A percentile compares a stretch with the other conserved stretches of the same genome.
Evolutionary conservation across 2,113 vertebrate genomes (phyloP).

Genomic region (Brienomyrus longianalis): DNA sequence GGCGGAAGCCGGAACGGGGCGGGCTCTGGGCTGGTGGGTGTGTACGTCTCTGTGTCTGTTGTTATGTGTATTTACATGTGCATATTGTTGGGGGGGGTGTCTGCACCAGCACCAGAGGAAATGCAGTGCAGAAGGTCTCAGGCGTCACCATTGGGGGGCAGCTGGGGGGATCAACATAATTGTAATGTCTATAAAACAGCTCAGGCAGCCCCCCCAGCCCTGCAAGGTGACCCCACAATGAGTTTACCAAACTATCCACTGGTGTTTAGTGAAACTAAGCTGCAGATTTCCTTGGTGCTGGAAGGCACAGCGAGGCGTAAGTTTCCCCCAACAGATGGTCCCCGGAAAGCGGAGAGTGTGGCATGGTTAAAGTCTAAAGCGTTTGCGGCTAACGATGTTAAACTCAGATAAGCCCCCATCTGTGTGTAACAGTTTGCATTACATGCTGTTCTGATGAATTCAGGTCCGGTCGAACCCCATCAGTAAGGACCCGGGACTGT

Average conservation of each 20-base stretch:
- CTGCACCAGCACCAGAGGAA: background rate
- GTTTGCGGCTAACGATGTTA: slow-evolving; percentile 28
- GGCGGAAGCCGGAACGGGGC: background rate
- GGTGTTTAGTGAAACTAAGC: background rate
- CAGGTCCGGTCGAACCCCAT: slow-evolving; percentile 7
- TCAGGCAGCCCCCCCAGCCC: background rate
- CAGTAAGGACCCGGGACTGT: slow-evolving; percentile 19
- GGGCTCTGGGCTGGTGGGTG: background rate
- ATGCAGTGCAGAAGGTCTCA: background rate
- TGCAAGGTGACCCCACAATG: background rate
- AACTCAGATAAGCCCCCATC: slow-evolving; percentile 21
- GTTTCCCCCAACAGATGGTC: slow-evolving; percentile 29
- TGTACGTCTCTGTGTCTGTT: slow-evolving; percentile 15
- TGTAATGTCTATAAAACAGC: background rate
- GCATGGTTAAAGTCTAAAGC: slow-evolving; percentile 31
- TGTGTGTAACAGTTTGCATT: slow-evolving; percentile 29
- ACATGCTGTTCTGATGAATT: slow-evolving; percentile 23
- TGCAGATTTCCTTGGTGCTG: slow-evolving; percentile 26
- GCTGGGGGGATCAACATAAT: slow-evolving; percentile 12
- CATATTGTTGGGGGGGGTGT: background rate
- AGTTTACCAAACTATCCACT: background rate
- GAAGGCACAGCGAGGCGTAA: slow-evolving; percentile 11
- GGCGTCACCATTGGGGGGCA: background rate
- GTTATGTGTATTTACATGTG: slow-evolving; percentile 4
- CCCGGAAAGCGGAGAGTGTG: background rate